Evolutionary conservation across 2,888 invertebrate genomes (phyloP), one percentile per base, ranked within the genome.

Genomic region (Andricus curvator): DNA sequence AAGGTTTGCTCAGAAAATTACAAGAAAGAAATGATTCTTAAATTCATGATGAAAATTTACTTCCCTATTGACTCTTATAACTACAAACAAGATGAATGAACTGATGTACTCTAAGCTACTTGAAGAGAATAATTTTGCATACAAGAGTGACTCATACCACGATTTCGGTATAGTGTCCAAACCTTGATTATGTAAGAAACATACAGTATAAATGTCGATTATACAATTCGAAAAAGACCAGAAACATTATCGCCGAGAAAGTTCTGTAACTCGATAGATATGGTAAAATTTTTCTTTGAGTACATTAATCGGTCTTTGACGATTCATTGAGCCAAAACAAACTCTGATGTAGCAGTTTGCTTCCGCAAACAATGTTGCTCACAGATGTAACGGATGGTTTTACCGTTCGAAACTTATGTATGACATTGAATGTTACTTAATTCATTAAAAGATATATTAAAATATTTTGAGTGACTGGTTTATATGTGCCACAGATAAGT

Each of bases 61-160:
- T 62, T 62, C 15, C 0, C 25, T 62, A 25, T 22, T 48, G 22
- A 13, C 4, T 66, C 1, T 20, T 41, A 17, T 48, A 29, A 48
- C 17, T 13, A 5, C 11, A 41, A 68, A 68, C 4, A 22, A 68
- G 68, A 25, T 68, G 25, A 68, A 68, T 25, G 9, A 37, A 68
- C 67, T 41, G 41, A 22, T 68, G 44, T 48, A 48, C 68, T 68
- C 68, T 68, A 64, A 64, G 17, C 5, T 64, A 29, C 68, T 48
- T 25, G 29, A 48, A 44, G 15, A 25, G 48, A 68, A 68, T 68
- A 68, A 48, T 68, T 68, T 68, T 68, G 25, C 68, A 48, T 68
- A 68, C 22, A 25, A 15, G 15, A 68, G 22, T 68, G 29, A 29
- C 68, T 17, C 44, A 44, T 20, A 68, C 17, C 25, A n/a, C n/a